Percentiles rank a stretch among this genome's conserved stretches.
These are phyloP conservation scores for Drosophila bocki DNA, from an alignment of 1,140 invertebrate species.

Conservation along the genomic window DNA sequence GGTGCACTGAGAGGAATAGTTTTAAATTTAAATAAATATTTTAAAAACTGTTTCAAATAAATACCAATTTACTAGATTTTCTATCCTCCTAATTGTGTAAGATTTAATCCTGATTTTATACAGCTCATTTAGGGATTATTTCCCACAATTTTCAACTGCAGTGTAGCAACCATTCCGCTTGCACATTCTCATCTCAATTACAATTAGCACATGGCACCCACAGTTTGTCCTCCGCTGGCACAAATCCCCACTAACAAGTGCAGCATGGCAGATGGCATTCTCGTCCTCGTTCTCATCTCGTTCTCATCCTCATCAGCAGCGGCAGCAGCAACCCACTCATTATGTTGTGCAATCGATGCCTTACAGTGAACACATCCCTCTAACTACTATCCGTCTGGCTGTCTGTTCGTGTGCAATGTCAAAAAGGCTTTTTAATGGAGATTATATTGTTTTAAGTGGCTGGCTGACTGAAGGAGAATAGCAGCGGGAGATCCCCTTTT, in stretches of 20 bases:
- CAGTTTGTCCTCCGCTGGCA: constrained; percentile 47
- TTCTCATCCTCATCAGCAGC: background rate
- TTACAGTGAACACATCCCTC: constrained; percentile 32
- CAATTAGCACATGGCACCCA: constrained; percentile 56
- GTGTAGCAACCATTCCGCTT: constrained; percentile 29
- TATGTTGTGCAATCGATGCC: constrained; percentile 62
- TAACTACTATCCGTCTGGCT: constrained; percentile 10
- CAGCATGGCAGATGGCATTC: constrained; percentile 10
- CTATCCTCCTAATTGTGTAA: too few species aligned
- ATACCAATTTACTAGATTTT: background rate
- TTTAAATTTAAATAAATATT: too few species aligned
- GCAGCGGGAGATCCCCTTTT: constrained; percentile 29
- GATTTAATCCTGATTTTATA: background rate
- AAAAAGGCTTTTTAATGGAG: constrained; percentile 83
- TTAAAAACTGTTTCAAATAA: background rate
- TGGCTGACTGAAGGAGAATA: constrained; percentile 39
- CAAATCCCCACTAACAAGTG: constrained; percentile 44
- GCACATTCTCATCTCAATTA: constrained; percentile 55
- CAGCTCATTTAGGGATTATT: too few species aligned
- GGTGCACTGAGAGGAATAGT: constrained; percentile 11
- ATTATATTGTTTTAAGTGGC: constrained; percentile 84
- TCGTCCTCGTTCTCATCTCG: constrained; percentile 5
- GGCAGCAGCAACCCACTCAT: constrained; percentile 34
- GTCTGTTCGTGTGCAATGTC: constrained; percentile 66
- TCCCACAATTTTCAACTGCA: background rate